Percentiles rank a stretch among this genome's conserved stretches.
Evolutionary conservation across 2,797 vertebrate genomes (phyloP).

Genomic region (Fistularia commersonii): DNA sequence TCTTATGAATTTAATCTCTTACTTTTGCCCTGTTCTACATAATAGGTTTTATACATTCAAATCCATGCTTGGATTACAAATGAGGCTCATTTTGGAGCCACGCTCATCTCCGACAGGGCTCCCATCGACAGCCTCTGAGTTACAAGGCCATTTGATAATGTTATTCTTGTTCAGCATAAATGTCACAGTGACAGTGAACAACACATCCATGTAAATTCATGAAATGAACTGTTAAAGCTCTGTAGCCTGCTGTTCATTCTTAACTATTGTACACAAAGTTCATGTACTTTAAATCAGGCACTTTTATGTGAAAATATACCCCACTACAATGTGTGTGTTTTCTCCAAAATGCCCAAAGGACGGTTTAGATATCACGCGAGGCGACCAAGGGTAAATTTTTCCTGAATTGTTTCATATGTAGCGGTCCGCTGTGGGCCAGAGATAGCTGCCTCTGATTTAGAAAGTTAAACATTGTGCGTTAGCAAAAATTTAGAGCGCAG

Average conservation of each 20-base stretch:
- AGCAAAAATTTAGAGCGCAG: conserved; percentile 10
- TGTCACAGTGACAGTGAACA: not conserved
- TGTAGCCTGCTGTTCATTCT: not conserved
- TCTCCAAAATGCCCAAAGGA: conserved; percentile 19
- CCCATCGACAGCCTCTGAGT: conserved; percentile 20
- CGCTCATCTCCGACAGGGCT: conserved; percentile 16
- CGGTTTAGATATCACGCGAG: too few species aligned
- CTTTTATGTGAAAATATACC: conserved; percentile 22
- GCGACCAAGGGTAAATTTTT: conserved; percentile 12
- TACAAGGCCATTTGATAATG: conserved; percentile 6
- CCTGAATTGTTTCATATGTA: conserved; percentile 24
- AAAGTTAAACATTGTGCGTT: conserved; percentile 15
- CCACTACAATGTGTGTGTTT: conserved; percentile 16
- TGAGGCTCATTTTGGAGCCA: conserved; percentile 27
- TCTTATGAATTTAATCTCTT: conserved; percentile 71
- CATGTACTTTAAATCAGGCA: conserved; percentile 4
- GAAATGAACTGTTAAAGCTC: conserved; percentile 4
- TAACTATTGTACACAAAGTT: conserved; percentile 3
- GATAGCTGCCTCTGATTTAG: conserved; percentile 22
- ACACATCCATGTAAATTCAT: not conserved
- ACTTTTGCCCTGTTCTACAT: conserved; percentile 63
- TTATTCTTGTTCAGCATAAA: not conserved
- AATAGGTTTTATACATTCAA: conserved; percentile 68
- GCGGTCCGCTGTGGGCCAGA: conserved; percentile 6
- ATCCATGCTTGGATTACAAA: conserved; percentile 59